Conservation (phyloP, 2,113 vertebrate genomes). For the Cisticola juncidis region DNA sequence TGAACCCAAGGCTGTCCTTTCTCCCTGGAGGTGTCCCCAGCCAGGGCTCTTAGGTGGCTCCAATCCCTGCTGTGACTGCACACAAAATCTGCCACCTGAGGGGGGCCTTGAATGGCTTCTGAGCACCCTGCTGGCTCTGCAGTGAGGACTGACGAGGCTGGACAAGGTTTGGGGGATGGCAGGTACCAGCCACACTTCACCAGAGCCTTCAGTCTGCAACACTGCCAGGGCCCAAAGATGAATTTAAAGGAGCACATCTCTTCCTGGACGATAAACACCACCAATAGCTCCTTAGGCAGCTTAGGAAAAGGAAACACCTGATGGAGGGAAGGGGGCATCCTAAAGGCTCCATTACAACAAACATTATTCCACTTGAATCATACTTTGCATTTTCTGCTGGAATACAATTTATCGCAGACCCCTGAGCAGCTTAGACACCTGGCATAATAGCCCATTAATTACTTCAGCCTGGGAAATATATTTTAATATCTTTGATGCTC, state of each 20-base stretch:
- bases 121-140: not conserved
- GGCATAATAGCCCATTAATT: constrained; percentile 50
- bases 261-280: not conserved
- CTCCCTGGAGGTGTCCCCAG: not conserved
- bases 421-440: constrained; percentile 17
- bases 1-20: not conserved
- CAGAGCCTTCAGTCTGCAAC: not conserved
- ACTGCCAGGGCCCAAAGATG: not conserved
- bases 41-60: not conserved
- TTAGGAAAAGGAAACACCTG: not conserved
- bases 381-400: not conserved
- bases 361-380: not conserved
- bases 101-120: not conserved
- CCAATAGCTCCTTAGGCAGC: not conserved
- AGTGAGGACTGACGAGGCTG: not conserved
- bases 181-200: not conserved
- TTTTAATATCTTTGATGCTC: constrained; percentile 23
- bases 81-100: not conserved
- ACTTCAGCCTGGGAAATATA: constrained; percentile 30
- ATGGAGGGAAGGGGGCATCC: not conserved
- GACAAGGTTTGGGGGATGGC: not conserved
- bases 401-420: constrained; percentile 4
- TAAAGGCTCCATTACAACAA: not conserved
- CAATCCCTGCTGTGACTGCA: rapidly evolving
- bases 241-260: not conserved